Percentiles rank a stretch among this genome's conserved stretches.
These are phyloP conservation scores for Octodon degus DNA, from an alignment of 2,113 vertebrate genomes.

Conservation along the genomic window DNA sequence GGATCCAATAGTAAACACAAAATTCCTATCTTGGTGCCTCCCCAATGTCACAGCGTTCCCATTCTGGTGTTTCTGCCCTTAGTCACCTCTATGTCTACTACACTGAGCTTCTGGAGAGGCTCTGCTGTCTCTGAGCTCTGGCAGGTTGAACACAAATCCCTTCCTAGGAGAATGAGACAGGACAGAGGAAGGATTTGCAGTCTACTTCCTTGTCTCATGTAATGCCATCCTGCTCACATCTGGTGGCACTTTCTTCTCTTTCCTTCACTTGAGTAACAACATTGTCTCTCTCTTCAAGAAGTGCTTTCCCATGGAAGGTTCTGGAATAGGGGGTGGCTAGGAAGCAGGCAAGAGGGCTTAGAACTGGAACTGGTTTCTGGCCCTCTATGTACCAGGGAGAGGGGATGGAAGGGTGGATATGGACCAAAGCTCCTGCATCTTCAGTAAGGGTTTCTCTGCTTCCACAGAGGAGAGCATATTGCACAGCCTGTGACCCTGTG, in stretches of 20 bases:
- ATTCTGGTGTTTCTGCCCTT: not conserved
- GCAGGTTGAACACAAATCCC: not conserved
- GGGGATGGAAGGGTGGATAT: not conserved
- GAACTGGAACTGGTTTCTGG: not conserved
- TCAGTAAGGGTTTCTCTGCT: slow-evolving; percentile 37
- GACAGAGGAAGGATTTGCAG: not conserved
- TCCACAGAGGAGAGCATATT: slow-evolving; percentile 39
- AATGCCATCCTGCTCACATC: not conserved
- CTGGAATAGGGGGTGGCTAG: slow-evolving; percentile 6
- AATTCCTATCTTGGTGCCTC: not conserved
- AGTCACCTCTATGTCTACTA: not conserved
- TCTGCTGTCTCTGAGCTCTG: not conserved
- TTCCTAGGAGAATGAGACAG: not conserved
- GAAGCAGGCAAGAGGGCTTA: not conserved
- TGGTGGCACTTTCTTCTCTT: not conserved
- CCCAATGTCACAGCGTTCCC: not conserved
- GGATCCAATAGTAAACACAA: not conserved
- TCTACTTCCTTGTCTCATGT: not conserved
- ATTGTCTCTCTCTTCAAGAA: not conserved
- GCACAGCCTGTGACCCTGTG: not conserved
- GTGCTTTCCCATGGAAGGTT: slow-evolving; percentile 5
- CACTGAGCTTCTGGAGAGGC: not conserved
- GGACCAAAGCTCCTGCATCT: not conserved
- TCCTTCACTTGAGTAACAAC: not conserved
- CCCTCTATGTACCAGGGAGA: not conserved